Conservation (phyloP, 2,113 vertebrate genomes). For the Cervus canadensis region DNA sequence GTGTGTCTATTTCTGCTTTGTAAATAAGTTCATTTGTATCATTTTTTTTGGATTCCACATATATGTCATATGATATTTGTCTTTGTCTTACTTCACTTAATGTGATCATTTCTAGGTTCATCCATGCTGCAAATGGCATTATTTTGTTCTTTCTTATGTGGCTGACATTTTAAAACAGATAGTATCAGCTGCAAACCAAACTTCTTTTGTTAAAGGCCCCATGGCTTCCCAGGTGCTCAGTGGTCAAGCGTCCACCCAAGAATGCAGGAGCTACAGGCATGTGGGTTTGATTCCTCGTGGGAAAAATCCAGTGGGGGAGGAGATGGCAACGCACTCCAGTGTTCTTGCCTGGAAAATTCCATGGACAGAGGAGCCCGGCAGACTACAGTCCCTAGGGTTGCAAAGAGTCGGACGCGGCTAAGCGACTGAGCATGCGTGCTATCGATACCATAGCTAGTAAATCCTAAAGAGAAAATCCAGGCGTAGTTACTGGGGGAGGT, state of each 20-base stretch:
- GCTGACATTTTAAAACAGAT: neutral
- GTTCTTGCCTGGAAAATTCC: neutral
- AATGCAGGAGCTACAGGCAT: neutral
- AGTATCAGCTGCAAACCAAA: neutral
- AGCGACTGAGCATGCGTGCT: neutral
- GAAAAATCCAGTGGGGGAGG: neutral
- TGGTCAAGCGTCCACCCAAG: neutral
- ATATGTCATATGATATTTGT: neutral
- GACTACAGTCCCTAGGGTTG: neutral
- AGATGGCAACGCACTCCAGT: neutral
- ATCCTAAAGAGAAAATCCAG: neutral
- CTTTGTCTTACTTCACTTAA: neutral
- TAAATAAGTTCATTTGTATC: neutral
- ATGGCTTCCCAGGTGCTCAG: neutral
- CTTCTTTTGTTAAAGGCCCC: neutral
- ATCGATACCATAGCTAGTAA: neutral
- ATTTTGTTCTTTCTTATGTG: neutral
- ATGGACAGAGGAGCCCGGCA: neutral
- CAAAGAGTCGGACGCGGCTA: neutral
- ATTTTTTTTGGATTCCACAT: neutral
- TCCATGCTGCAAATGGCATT: neutral
- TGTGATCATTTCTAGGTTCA: neutral
- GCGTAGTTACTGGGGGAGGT: neutral
- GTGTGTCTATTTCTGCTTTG: neutral
- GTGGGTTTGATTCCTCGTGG: neutral